phyloP scores from a whole-genome alignment of 2,797 vertebrate species.

The Danio kyathit region DNA sequence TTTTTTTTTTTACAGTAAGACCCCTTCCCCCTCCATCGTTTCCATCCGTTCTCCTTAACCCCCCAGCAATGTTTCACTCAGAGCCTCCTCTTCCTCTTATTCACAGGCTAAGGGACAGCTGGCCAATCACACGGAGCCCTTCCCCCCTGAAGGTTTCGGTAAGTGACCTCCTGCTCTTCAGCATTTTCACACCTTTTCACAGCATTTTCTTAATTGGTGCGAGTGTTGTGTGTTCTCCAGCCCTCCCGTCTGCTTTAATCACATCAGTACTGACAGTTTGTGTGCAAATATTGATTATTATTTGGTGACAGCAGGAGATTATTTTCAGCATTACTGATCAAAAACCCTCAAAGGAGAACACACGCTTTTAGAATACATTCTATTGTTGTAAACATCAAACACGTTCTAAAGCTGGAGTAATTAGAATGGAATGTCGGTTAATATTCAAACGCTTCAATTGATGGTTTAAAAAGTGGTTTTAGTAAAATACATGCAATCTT shows the following conservation, averaged over 20 bases:
- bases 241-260: neutral
- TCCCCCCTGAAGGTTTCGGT: slow-evolving; percentile 95
- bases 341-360: no score
- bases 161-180: slow-evolving; percentile 66
- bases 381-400: no score
- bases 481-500: no score
- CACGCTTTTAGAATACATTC: no score
- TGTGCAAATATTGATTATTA: no score
- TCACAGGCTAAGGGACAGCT: slow-evolving; percentile 90
- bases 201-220: neutral
- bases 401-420: no score
- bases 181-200: slow-evolving; percentile 49
- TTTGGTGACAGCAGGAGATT: neutral
- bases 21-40: neutral
- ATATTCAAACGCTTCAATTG: no score
- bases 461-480: no score
- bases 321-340: no score
- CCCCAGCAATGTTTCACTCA: slow-evolving; percentile 12
- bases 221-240: neutral
- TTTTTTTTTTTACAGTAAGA: neutral
- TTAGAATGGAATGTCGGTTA: no score
- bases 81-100: slow-evolving; percentile 60
- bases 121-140: slow-evolving; percentile 91
- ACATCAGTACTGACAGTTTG: neutral
- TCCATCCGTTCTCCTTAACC: neutral